phyloP scores from a whole-genome alignment of 2,113 vertebrate genomes.

The Protobothrops flavoviridis region DNA sequence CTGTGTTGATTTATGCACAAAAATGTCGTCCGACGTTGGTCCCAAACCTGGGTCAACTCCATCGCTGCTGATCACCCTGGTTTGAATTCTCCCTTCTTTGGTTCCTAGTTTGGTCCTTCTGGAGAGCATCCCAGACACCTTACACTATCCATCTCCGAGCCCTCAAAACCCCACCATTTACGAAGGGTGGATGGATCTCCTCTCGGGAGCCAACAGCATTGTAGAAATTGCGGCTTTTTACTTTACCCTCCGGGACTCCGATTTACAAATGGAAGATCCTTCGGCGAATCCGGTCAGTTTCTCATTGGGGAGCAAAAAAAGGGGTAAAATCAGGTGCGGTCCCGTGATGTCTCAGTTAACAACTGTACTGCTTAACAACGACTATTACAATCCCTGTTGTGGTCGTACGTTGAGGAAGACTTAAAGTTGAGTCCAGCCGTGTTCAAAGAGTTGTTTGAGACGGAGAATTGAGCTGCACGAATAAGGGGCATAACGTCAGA shows the following conservation, averaged over 20 bases:
- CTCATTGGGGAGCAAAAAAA: neutral
- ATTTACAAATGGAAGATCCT: constrained; percentile 30
- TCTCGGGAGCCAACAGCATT: constrained; percentile 65
- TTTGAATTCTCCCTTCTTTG: no score
- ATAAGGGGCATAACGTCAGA: neutral
- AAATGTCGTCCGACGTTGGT: neutral
- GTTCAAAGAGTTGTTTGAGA: neutral
- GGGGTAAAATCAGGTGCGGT: neutral
- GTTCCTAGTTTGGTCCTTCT: constrained; percentile 54
- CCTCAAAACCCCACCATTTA: constrained; percentile 57
- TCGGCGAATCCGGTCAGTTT: constrained; percentile 59
- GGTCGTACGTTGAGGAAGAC: neutral
- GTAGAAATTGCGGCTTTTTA: constrained; percentile 77
- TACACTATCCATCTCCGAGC: constrained; percentile 33
- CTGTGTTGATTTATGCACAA: accelerated
- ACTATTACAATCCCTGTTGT: neutral
- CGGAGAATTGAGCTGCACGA: neutral
- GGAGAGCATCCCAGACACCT: constrained; percentile 72
- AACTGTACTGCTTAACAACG: neutral
- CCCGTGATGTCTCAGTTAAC: neutral
- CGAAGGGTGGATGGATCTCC: constrained; percentile 70
- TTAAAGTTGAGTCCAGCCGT: neutral
- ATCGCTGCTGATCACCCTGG: neutral
- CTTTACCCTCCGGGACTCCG: constrained; percentile 64
- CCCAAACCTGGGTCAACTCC: neutral